A percentile compares a stretch with the other conserved stretches of the same genome.
These are phyloP conservation scores for Channa striata DNA, from an alignment of 2,797 vertebrate species.

Conservation along the genomic window DNA sequence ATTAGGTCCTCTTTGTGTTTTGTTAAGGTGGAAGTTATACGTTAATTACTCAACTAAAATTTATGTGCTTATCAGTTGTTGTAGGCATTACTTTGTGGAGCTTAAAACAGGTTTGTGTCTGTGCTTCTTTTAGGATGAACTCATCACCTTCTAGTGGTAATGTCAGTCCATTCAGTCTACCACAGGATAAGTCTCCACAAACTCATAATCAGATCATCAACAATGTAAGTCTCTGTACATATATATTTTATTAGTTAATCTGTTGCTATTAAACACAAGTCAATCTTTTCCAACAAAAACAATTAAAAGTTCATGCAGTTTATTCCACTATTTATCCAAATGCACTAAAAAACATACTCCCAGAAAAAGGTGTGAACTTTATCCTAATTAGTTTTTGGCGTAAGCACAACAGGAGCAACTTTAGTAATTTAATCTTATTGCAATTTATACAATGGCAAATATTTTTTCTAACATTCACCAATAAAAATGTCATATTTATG, in stretches of 20 bases:
- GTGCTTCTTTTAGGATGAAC: slow-evolving; percentile 85
- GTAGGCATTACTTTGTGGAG: not conserved
- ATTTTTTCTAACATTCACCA: too few relatives aligned
- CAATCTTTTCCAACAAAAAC: too few relatives aligned
- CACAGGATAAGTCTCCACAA: slow-evolving; percentile 85
- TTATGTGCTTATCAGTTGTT: not conserved
- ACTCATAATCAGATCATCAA: slow-evolving; percentile 76
- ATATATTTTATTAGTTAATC: not conserved
- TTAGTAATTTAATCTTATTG: too few relatives aligned
- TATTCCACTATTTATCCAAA: not conserved
- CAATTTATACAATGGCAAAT: too few relatives aligned
- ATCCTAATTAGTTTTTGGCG: not conserved
- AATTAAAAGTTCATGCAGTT: too few relatives aligned
- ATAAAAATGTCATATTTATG: too few relatives aligned
- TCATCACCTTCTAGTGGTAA: slow-evolving; percentile 88
- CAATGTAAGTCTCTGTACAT: slow-evolving; percentile 72
- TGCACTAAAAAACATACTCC: not conserved
- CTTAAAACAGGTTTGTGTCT: slow-evolving; percentile 23
- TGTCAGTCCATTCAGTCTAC: slow-evolving; percentile 85
- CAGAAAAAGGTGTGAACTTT: too few relatives aligned
- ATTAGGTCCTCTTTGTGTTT: not conserved
- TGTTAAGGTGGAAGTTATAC: not conserved
- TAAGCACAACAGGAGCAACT: too few relatives aligned
- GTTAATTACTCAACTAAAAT: not conserved
- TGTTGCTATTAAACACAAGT: too few relatives aligned